Evolutionary conservation across 1,140 invertebrate species (phyloP).

Genomic region (Polypedilum pembai): DNA sequence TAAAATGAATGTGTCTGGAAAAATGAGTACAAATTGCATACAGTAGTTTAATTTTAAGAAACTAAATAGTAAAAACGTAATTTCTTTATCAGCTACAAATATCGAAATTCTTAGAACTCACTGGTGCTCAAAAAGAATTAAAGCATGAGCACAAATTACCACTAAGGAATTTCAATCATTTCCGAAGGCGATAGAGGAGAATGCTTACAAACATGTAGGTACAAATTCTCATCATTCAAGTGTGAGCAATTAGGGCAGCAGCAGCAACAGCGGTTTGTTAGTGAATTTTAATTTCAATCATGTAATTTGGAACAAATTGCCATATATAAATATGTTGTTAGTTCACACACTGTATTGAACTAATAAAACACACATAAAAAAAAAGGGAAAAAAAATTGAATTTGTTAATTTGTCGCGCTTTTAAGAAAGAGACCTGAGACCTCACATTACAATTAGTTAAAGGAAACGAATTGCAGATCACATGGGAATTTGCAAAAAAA

Average conservation of each 20-base stretch:
- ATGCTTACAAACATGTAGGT: no score
- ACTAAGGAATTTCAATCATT: slow-evolving; percentile 5
- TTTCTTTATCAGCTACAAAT: slow-evolving; percentile 3
- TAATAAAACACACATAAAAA: not conserved
- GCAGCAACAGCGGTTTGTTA: no score
- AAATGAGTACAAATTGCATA: slow-evolving; percentile 7
- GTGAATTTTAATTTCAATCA: no score
- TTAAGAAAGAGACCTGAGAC: no score
- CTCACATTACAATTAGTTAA: no score
- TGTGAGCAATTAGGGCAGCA: no score
- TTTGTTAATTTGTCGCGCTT: not conserved
- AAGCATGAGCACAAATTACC: not conserved
- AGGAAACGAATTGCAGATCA: slow-evolving; percentile 4
- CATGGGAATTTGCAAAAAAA: slow-evolving; percentile 7
- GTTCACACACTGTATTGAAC: not conserved
- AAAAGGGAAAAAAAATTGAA: no score
- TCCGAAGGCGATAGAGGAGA: slow-evolving; percentile 16
- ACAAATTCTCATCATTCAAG: no score
- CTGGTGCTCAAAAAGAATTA: slow-evolving; percentile 7
- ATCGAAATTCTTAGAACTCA: slow-evolving; percentile 12
- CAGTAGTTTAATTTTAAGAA: not conserved
- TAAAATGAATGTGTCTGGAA: not conserved
- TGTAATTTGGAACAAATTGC: slow-evolving; percentile 28
- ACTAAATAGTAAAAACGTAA: not conserved
- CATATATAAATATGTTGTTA: not conserved